phyloP scores from a whole-genome alignment of 2,888 invertebrate species.

The Ommatoiulus sabulosus region DNA sequence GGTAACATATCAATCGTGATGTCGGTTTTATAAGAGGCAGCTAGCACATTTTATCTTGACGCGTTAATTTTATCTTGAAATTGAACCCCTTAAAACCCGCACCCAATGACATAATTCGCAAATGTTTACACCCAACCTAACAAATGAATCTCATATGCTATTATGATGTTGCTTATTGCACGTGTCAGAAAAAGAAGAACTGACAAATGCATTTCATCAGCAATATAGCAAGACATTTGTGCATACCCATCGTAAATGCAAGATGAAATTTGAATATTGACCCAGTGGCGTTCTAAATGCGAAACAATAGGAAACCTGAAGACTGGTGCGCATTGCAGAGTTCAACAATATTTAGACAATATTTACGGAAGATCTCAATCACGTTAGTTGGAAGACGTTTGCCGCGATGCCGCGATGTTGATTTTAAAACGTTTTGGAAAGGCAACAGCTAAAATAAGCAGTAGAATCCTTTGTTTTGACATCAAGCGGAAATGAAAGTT shows the following conservation, averaged over 20 bases:
- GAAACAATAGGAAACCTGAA: background rate
- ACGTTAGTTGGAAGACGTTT: background rate
- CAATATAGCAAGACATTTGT: too few species aligned
- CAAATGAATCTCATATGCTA: too few species aligned
- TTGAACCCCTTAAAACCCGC: too few species aligned
- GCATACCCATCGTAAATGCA: background rate
- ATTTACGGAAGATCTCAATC: background rate
- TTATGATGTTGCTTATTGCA: too few species aligned
- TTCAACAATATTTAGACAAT: background rate
- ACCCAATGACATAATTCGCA: too few species aligned
- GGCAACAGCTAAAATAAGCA: background rate
- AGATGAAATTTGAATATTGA: background rate
- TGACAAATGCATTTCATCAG: background rate
- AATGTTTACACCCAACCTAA: too few species aligned
- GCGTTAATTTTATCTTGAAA: too few species aligned
- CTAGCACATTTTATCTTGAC: too few species aligned
- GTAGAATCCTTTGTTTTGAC: slow-evolving; percentile 5
- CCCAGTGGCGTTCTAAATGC: background rate
- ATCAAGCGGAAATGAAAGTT: background rate
- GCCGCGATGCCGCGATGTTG: background rate
- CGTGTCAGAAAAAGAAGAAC: background rate
- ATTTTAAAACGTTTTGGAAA: background rate
- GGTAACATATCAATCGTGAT: too few species aligned
- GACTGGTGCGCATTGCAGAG: background rate
- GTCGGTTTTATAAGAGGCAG: too few species aligned